Evolutionary conservation across 2,113 vertebrate species (phyloP).

Genomic region (Oxyura jamaicensis): DNA sequence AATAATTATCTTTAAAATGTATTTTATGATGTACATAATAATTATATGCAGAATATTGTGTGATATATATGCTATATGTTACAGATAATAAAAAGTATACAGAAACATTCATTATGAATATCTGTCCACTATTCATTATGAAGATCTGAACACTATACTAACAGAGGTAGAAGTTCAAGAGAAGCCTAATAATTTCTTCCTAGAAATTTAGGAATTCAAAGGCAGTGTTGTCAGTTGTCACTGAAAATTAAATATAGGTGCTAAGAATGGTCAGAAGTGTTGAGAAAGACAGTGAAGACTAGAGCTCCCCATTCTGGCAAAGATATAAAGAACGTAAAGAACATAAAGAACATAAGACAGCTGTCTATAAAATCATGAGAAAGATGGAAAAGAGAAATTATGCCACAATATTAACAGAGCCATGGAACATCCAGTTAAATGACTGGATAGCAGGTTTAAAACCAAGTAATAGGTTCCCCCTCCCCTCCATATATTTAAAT

Average conservation of each 20-base stretch:
- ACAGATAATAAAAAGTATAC: background rate
- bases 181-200: background rate
- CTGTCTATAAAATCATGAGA: background rate
- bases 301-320: background rate
- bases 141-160: background rate
- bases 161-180: background rate
- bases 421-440: rapidly evolving
- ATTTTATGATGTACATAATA: background rate
- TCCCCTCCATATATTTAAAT: background rate
- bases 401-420: background rate
- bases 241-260: background rate
- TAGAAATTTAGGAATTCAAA: background rate
- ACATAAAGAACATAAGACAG: background rate
- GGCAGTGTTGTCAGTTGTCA: background rate
- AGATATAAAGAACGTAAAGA: background rate
- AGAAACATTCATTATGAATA: background rate
- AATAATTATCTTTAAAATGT: background rate
- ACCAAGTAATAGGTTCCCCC: background rate
- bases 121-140: background rate
- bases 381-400: background rate
- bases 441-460: background rate
- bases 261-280: background rate
- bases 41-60: background rate
- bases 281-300: background rate
- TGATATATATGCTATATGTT: background rate